Evolutionary conservation across 2,797 vertebrate species (phyloP).

Genomic region (Pteropus rufus): DNA sequence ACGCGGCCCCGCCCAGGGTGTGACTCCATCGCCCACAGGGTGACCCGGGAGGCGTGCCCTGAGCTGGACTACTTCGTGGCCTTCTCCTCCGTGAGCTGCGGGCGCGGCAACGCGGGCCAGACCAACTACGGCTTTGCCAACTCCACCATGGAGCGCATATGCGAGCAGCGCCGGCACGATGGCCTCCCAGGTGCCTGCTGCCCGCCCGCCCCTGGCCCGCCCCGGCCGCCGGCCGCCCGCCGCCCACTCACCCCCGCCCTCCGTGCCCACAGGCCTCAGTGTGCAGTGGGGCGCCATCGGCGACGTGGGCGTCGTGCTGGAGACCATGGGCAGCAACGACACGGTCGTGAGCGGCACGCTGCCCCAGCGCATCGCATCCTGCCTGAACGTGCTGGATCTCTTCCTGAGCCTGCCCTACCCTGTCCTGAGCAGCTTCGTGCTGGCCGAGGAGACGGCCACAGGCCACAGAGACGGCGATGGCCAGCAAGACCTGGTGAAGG

Average conservation of each 20-base stretch:
- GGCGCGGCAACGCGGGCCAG: constrained; percentile 95
- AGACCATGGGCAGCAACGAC: constrained; percentile 90
- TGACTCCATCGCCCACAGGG: constrained; percentile 79
- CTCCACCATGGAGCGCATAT: constrained; percentile 97
- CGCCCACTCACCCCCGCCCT: fast-evolving
- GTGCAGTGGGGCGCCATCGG: constrained; percentile 98
- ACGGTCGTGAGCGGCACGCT: constrained; percentile 91
- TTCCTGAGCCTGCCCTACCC: constrained; percentile 91
- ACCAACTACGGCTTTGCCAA: constrained; percentile 98
- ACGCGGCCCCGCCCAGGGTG: not conserved
- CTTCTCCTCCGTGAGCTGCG: constrained; percentile 98
- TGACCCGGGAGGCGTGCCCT: constrained; percentile 90
- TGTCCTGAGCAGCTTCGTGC: constrained; percentile 94
- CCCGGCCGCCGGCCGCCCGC: not conserved
- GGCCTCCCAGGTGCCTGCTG: constrained; percentile 85
- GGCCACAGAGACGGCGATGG: constrained; percentile 78
- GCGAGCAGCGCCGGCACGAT: constrained; percentile 89
- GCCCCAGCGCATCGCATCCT: constrained; percentile 93
- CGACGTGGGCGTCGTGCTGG: constrained; percentile 93
- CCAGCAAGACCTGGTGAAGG: constrained; percentile 88
- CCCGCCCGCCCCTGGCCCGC: not conserved
- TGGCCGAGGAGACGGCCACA: constrained; percentile 87
- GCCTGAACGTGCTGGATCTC: constrained; percentile 92
- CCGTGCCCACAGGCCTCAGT: constrained; percentile 85
- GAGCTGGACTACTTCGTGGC: constrained; percentile 93